Evolutionary conservation across 2,888 invertebrate species (phyloP).

Genomic region (Drosophila algonquin): DNA sequence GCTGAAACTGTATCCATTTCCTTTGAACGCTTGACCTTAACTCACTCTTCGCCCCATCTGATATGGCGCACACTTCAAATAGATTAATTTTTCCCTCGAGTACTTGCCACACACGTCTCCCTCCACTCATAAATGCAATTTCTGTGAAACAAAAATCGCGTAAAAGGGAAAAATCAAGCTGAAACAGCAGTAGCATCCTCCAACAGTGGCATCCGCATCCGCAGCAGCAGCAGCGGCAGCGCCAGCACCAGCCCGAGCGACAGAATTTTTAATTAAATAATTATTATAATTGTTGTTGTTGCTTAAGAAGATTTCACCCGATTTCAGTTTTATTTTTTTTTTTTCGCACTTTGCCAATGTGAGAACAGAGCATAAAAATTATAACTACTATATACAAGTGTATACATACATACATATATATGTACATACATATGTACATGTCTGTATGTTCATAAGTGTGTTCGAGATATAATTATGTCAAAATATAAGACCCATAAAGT

Average conservation of each 20-base stretch:
- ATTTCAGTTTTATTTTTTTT: slow-evolving; percentile 48
- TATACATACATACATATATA: background rate
- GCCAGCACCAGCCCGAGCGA: slow-evolving; percentile 27
- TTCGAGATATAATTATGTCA: slow-evolving; percentile 48
- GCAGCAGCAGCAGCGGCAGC: slow-evolving; percentile 6
- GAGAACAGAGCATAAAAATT: slow-evolving; percentile 40
- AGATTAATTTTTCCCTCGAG: slow-evolving; percentile 58
- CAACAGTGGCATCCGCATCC: slow-evolving; percentile 5
- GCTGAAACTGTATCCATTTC: background rate
- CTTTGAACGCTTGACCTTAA: background rate
- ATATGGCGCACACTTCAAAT: slow-evolving; percentile 51
- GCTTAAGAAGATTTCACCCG: slow-evolving; percentile 61
- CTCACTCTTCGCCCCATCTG: slow-evolving; percentile 2
- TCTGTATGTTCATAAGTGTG: slow-evolving; percentile 10
- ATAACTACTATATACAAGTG: slow-evolving; percentile 23
- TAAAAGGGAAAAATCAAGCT: slow-evolving; percentile 19
- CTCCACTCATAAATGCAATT: slow-evolving; percentile 55
- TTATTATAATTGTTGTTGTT: slow-evolving; percentile 68
- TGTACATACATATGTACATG: slow-evolving; percentile 14
- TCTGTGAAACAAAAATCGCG: slow-evolving; percentile 44
- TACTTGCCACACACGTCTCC: slow-evolving; percentile 13
- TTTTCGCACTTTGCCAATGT: slow-evolving; percentile 32
- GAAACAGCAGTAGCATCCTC: slow-evolving; percentile 8
- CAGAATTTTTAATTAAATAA: slow-evolving; percentile 71
- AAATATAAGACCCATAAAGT: slow-evolving; percentile 55